Conservation (phyloP, 2,113 vertebrate species). For the Sus scrofa region DNA sequence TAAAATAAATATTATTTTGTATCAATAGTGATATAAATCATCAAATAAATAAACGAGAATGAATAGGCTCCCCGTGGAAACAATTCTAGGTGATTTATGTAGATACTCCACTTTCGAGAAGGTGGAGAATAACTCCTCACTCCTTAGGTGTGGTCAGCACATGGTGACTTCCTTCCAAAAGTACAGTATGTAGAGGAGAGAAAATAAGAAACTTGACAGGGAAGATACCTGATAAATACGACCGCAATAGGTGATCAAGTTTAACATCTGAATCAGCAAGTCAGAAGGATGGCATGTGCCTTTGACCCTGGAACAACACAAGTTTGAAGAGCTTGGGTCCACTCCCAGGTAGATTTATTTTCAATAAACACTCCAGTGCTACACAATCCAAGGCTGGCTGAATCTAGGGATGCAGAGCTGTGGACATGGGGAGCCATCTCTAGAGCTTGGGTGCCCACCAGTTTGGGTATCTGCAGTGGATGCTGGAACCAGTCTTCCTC, state of each 20-base stretch:
- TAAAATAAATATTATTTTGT: not conserved
- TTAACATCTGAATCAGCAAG: not conserved
- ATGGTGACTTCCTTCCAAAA: not conserved
- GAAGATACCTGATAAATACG: not conserved
- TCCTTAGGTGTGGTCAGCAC: not conserved
- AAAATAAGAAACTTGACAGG: not conserved
- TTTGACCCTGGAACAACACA: not conserved
- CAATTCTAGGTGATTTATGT: not conserved
- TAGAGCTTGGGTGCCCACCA: not conserved
- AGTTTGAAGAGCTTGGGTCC: not conserved
- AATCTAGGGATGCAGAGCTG: not conserved
- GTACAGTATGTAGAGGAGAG: too few relatives aligned
- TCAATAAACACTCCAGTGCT: not conserved
- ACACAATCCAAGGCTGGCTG: not conserved
- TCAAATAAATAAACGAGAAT: not conserved
- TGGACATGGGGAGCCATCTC: not conserved
- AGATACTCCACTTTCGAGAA: not conserved
- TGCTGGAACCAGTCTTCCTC: not conserved
- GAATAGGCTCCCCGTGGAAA: not conserved
- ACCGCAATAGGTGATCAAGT: not conserved
- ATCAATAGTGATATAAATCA: not conserved
- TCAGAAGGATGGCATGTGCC: not conserved
- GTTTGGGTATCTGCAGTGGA: not conserved
- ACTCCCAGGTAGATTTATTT: not conserved
- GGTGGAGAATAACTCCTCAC: not conserved